Base-by-base conservation (phyloP, 2,888 invertebrate species). In the Tipula unca region DNA sequence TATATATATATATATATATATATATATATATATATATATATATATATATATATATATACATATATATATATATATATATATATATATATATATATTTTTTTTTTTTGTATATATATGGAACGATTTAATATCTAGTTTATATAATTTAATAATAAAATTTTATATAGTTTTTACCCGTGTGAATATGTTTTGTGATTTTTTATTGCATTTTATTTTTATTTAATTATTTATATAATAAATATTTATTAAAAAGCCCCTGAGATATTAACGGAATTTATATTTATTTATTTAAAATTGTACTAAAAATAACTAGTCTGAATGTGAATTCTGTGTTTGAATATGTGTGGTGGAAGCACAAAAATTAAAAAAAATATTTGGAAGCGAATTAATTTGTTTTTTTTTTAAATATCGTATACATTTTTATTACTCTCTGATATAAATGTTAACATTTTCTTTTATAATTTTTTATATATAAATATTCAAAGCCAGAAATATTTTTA, bases 401-500 rank as follows among this genome's bases (percentile, higher is more conserved):
- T 83, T 83, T 83, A 32, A 83, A 32, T 83, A 32, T 83, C 35
- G 83, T 83, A 83, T 83, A 83, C 83, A 32, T 83, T 83, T 83
- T 83, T 32, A 83, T 83, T 83, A 83, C 83, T 35, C 83, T 32
- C 35, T 83, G 29, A 32, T 83, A 32, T 83, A 32, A 32, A 32
- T 83, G 29, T 83, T 83, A 32, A 83, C 32, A 32, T 83, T 83
- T 83, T 35, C 29, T 83, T 83, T 83, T 83, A 17, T 83, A 32
- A 32, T 32, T n/a, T 83, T 29, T 39, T 32, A 85, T 39, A 29
- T 85, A 29, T 85, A 25, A 42, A 85, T 39, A 39, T 25, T 85
- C 42, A 29, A 42, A 29, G 29, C 42, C 85, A 85, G 29, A 85
- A 39, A 29, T 85, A 84, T 84, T 29, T 17, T 84, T 4, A 32